Evolutionary conservation across 2,113 vertebrate species (phyloP), one percentile per base, ranked within the genome.

Genomic region (Echinops telfairi): DNA sequence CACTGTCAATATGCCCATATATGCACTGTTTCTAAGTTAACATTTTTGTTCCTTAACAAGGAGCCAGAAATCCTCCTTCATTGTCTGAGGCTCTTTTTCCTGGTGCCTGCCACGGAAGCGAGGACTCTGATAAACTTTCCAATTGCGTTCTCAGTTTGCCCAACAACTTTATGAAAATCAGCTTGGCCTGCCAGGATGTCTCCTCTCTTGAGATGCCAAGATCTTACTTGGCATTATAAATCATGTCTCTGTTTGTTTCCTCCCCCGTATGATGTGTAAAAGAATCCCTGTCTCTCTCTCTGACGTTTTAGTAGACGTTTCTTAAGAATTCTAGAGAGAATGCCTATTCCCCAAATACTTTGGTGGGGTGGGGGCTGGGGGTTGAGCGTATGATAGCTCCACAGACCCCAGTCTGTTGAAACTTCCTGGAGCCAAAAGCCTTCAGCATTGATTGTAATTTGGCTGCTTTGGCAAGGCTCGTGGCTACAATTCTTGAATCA

Each of bases 311-410:
- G 82, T 83, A 95, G 82, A 66, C 70, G 58, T 81, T 95, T 95
- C 82, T 92, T 86, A 95, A 93, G 86, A 95, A 95, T 92, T 93
- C 92, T 84, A 88, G 86, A 88, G 81, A 95, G 81, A n/a, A 81
- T 94, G 86, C 82, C 82, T 95, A 47, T 93, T 80, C 83, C 90
- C 66, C 36, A 33, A 88, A 82, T 47, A 12, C 62, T 83, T 38
- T 76, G 19, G 16, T 43, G 40, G n/a, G 43, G 47, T 53, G 12
- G 47, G 47, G 43, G 43, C 5, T 25, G 83, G 68, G 29, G 19
- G 33, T 22, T 31, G 19, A 27, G 64, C 36, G 58, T 29, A n/a
- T 12, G 53, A 88, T 81, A 83, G 85, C 79, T 83, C 80, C 43
- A 60, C 64, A 95, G 94, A 96, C 57, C 60, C 60, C 22, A 43